Evolutionary conservation across 1,140 invertebrate genomes (phyloP), one percentile per base, ranked within the genome.

Genomic region (Dendroctonus ponderosae): DNA sequence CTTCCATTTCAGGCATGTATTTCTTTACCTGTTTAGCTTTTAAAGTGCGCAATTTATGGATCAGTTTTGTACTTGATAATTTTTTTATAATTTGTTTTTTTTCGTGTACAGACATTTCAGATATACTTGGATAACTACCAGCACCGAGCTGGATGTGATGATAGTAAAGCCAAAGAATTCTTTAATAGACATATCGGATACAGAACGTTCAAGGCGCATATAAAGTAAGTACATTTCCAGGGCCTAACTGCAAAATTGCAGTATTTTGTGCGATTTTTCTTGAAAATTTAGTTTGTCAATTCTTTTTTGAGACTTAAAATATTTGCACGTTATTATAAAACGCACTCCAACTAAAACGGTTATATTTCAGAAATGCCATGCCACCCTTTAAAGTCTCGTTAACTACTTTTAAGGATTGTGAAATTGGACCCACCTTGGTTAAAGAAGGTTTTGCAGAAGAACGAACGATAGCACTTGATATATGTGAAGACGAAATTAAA

Each of bases 1-100:
- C 9, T 71, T 5, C 71, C 71, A 5, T 71, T 70, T 42, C 71
- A 72, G 56, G 70, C 70, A 58, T 49, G 15, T 46, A 51, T 14
- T 11, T 43, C 44, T 14, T n/a, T 39, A 3, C 3, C 40, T 43
- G 7, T 7, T 44, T 43, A 3, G 12, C 14, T 7, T 53, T 37
- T n/a, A 53, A n/a, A n/a, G n/a, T n/a, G n/a, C n/a, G n/a, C n/a
- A n/a, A n/a, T n/a, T n/a, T n/a, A n/a, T n/a, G n/a, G n/a, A n/a
- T n/a, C n/a, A n/a, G n/a, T n/a, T n/a, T n/a, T n/a, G n/a, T n/a
- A n/a, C n/a, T n/a, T n/a, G n/a, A n/a, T n/a, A n/a, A 50, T 9
- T 40, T 38, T 39, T 11, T 37, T 50, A 37, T 38, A 50, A n/a
- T 5, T 6, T 46, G 37, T 48, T 5, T 40, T n/a, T 15, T 15